These are phyloP conservation scores for Acanthopagrus latus DNA, from an alignment of 2,797 vertebrate genomes.

Conservation along the genomic window DNA sequence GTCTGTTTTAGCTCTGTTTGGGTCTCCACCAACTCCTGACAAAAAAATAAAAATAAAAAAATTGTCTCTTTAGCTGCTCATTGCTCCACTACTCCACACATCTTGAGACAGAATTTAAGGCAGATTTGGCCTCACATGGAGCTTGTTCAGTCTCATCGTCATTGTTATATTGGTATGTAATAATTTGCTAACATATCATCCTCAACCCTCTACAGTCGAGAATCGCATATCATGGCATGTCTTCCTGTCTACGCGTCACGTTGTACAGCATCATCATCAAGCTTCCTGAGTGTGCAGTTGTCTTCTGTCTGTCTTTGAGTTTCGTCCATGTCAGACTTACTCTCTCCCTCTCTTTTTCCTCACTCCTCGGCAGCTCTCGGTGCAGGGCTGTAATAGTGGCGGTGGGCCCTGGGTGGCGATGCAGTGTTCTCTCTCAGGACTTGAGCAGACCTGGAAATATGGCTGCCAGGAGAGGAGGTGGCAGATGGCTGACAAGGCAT, in stretches of 20 bases:
- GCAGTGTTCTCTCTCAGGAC: slow-evolving; percentile 88
- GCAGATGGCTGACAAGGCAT: slow-evolving; percentile 99
- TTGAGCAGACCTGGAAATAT: slow-evolving; percentile 96
- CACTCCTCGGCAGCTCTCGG: slow-evolving; percentile 29
- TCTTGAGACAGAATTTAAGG: not conserved
- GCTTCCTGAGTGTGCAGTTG: slow-evolving; percentile 45
- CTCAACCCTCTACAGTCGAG: not conserved
- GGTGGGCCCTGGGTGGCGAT: slow-evolving; percentile 91
- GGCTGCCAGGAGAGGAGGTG: slow-evolving; percentile 97
- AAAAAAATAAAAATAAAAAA: no score
- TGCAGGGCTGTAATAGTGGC: slow-evolving; percentile 88
- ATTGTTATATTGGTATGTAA: not conserved
- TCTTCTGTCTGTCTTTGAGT: slow-evolving; percentile 32
- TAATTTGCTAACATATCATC: not conserved
- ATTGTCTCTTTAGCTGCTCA: not conserved
- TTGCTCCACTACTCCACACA: not conserved
- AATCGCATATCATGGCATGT: not conserved
- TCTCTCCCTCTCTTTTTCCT: slow-evolving; percentile 12
- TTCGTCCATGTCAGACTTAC: slow-evolving; percentile 30
- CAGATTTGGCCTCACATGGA: not conserved
- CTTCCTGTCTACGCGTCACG: not conserved
- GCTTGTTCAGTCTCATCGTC: not conserved
- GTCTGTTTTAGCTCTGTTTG: not conserved
- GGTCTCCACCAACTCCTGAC: not conserved
- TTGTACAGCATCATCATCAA: slow-evolving; percentile 39